phyloP scores from a whole-genome alignment of 1,140 invertebrate species.

The Ceratina calcarata region DNA sequence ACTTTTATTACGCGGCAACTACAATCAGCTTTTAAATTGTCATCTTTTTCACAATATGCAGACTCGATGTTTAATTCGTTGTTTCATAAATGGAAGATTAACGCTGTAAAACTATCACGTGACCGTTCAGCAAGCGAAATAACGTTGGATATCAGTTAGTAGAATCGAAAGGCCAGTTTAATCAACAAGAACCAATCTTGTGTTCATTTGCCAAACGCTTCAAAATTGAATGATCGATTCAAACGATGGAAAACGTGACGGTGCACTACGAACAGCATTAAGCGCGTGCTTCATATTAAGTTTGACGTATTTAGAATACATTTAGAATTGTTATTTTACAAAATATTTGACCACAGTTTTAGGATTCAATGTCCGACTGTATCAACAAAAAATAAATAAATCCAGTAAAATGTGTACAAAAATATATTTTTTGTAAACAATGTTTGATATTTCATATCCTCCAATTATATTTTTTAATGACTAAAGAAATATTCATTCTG shows the following conservation, averaged over 20 bases:
- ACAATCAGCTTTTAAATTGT: constrained; percentile 21
- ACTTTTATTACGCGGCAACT: neutral
- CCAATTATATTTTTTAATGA: no score
- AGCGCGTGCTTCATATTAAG: neutral
- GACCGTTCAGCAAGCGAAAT: constrained; percentile 12
- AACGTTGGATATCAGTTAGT: constrained; percentile 34
- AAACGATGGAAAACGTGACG: constrained; percentile 14
- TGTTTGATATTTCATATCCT: no score
- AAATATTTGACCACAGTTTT: no score
- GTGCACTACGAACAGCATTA: neutral
- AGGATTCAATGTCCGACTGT: no score
- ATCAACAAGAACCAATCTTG: constrained; percentile 43
- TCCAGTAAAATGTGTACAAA: no score
- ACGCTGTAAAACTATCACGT: constrained; percentile 1
- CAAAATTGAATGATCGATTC: constrained; percentile 43
- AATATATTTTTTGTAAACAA: no score
- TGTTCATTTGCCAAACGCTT: neutral
- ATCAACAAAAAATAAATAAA: no score
- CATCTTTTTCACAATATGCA: neutral
- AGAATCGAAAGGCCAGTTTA: constrained; percentile 2
- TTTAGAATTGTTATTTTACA: neutral
- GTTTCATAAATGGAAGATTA: constrained; percentile 19
- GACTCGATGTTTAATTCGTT: constrained; percentile 10
- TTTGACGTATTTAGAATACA: neutral
- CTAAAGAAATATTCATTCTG: neutral